Percentiles rank a stretch among this genome's conserved stretches.
phyloP scores from a whole-genome alignment of 2,113 vertebrate genomes.

The Galbula dea region DNA sequence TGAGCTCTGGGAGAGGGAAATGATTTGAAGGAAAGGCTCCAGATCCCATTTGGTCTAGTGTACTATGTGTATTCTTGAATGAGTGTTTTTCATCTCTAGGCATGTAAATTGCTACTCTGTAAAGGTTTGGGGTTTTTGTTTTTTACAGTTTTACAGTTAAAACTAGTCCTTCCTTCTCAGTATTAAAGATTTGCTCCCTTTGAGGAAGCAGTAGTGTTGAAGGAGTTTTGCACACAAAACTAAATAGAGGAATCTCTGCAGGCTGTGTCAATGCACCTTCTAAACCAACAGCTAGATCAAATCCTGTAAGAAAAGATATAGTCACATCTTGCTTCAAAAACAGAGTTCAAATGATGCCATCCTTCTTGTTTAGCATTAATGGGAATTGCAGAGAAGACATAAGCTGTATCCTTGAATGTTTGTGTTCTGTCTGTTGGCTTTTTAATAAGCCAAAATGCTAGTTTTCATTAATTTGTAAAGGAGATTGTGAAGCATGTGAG shows the following conservation, averaged over 20 bases:
- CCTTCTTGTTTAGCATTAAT: neutral
- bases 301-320: neutral
- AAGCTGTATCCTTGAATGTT: neutral
- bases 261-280: neutral
- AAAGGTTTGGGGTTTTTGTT: neutral
- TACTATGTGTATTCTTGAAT: neutral
- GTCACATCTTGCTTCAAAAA: neutral
- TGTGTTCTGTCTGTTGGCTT: neutral
- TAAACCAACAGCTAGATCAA: neutral
- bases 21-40: neutral
- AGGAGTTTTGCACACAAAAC: neutral
- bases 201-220: neutral
- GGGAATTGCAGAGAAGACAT: neutral
- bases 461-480: neutral
- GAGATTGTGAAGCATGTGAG: neutral
- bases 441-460: neutral
- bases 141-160: neutral
- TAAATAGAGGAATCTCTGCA: neutral
- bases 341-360: neutral
- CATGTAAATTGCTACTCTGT: neutral
- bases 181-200: neutral
- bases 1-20: neutral
- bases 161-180: neutral
- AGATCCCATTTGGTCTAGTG: neutral
- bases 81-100: neutral